phyloP scores from a whole-genome alignment of 2,113 vertebrate species.

The Irena cyanogastra region DNA sequence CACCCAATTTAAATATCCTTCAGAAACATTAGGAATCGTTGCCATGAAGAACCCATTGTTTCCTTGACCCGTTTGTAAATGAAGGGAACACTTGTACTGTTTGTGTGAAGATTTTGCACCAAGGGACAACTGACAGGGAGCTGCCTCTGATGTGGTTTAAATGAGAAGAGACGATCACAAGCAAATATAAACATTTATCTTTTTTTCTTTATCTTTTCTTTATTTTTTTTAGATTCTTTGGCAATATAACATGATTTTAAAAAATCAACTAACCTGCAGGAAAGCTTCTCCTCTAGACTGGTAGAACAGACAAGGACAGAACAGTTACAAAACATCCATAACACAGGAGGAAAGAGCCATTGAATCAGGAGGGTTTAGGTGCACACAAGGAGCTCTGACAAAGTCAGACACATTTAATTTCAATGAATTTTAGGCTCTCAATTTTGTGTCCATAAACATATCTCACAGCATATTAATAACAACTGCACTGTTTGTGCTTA shows the following conservation, averaged over 20 bases:
- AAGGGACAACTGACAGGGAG: neutral
- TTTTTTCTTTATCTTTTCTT: neutral
- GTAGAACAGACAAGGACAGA: neutral
- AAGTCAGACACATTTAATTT: neutral
- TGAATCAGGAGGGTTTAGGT: neutral
- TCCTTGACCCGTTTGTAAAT: fast-evolving
- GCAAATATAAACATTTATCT: neutral
- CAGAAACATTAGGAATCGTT: neutral
- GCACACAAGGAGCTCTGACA: neutral
- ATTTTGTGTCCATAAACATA: neutral
- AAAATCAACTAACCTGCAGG: neutral
- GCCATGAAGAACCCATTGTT: neutral
- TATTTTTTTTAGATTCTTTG: neutral
- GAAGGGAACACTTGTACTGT: neutral
- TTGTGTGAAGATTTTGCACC: neutral
- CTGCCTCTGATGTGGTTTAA: neutral
- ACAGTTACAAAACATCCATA: fast-evolving
- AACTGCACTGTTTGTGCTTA: neutral
- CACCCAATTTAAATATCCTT: neutral
- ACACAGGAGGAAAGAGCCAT: neutral
- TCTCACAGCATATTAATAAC: fast-evolving
- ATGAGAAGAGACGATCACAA: neutral
- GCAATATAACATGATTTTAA: neutral
- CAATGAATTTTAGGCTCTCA: neutral
- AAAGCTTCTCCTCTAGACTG: neutral